Percentiles rank a stretch among this genome's conserved stretches.
These are phyloP conservation scores for Brachirus orientalis DNA, from an alignment of 2,113 vertebrate genomes.

Conservation along the genomic window DNA sequence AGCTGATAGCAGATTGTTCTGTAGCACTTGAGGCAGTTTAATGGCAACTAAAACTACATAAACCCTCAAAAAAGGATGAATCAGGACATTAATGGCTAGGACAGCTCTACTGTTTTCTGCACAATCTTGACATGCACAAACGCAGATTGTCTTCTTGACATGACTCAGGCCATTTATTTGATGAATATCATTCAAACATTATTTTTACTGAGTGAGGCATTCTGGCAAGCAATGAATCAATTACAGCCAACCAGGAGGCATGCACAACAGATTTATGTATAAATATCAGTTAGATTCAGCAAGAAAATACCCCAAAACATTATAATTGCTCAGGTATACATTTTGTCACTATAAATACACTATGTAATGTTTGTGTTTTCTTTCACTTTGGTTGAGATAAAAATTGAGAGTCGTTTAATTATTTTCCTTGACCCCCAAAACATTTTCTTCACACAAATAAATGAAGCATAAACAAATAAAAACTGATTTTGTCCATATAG, in stretches of 20 bases:
- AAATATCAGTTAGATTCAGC: too few species aligned
- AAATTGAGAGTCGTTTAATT: too few species aligned
- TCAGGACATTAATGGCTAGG: background rate
- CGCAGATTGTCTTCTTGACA: background rate
- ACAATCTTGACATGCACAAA: too few species aligned
- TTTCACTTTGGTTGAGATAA: too few species aligned
- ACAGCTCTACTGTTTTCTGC: too few species aligned
- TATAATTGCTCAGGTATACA: too few species aligned
- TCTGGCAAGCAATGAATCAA: background rate
- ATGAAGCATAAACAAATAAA: too few species aligned
- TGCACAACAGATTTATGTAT: background rate
- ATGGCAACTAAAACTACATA: conserved; percentile 2
- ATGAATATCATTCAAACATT: background rate
- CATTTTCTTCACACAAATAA: conserved; percentile 12
- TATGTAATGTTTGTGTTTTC: too few species aligned
- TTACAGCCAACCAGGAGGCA: background rate
- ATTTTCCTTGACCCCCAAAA: background rate
- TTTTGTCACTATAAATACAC: too few species aligned
- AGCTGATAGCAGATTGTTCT: conserved; percentile 25
- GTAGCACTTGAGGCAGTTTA: background rate
- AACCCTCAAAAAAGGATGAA: background rate
- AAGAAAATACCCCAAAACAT: too few species aligned
- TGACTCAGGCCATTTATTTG: background rate
- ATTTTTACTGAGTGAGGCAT: background rate
- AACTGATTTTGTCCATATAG: background rate